A percentile compares a stretch with the other conserved stretches of the same genome.
Evolutionary conservation across 2,113 vertebrate genomes (phyloP).

Genomic region (Malurus cyaneus): DNA sequence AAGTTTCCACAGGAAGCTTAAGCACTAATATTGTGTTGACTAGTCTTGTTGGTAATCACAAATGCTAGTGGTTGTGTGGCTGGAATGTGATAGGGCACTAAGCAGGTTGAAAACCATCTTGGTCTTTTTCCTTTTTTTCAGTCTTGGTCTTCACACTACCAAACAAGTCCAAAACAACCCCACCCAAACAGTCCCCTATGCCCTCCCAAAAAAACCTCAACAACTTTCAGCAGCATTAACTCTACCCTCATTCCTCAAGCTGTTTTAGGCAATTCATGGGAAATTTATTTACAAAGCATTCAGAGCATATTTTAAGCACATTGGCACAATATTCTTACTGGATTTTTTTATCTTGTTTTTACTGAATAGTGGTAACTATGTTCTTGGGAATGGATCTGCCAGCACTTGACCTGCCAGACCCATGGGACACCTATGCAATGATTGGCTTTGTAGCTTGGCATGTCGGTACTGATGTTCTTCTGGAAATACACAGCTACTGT

Average conservation of each 20-base stretch:
- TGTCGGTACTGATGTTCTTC: conserved; percentile 73
- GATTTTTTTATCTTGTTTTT: not conserved
- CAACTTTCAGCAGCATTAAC: not conserved
- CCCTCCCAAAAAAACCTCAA: not conserved
- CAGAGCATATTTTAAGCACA: not conserved
- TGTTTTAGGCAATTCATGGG: not conserved
- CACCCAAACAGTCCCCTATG: not conserved
- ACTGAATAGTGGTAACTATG: conserved; percentile 65
- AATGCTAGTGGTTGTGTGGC: not conserved
- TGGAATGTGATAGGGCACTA: not conserved
- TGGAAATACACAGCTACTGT: conserved; percentile 80
- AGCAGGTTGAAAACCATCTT: not conserved
- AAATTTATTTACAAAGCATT: not conserved
- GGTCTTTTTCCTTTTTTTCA: not conserved
- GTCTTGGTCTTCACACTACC: not conserved
- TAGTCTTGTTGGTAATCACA: not conserved
- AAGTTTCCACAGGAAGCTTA: not conserved
- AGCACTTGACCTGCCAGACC: conserved; percentile 77
- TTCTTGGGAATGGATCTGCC: conserved; percentile 85
- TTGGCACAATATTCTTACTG: fast-evolving
- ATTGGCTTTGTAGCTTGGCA: conserved; percentile 84
- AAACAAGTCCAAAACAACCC: not conserved
- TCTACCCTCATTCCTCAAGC: not conserved
- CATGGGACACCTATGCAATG: conserved; percentile 79
- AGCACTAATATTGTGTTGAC: not conserved